Conservation (phyloP, 2,888 invertebrate genomes). For the Aporophyla lueneburgensis region DNA sequence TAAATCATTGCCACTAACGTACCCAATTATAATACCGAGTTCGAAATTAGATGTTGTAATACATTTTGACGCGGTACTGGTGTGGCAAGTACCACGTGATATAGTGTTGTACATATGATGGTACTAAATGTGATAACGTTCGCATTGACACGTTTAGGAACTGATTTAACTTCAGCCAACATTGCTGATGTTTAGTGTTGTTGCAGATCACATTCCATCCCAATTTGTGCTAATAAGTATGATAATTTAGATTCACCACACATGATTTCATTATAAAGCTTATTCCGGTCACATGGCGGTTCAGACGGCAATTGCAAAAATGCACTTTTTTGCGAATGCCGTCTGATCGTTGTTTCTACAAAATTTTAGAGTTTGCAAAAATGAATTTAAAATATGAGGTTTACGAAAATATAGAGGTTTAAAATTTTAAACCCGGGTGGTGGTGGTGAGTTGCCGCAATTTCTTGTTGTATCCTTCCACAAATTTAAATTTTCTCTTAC, state of each 20-base stretch:
- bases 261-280: background rate
- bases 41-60: background rate
- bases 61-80: background rate
- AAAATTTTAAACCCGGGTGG: background rate
- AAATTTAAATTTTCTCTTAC: constrained; percentile 14
- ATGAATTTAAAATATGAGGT: constrained; percentile 2
- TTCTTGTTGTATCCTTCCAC: background rate
- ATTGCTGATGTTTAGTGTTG: background rate
- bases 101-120: background rate
- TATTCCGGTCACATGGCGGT: background rate
- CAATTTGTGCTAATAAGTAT: background rate
- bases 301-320: background rate
- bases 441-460: background rate
- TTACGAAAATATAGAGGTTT: background rate
- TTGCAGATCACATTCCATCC: background rate
- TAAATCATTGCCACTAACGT: no score
- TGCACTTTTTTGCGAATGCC: no score
- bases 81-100: no score
- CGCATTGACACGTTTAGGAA: background rate
- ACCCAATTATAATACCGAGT: no score
- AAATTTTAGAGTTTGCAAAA: background rate
- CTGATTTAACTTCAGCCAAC: background rate
- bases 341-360: background rate
- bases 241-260: background rate
- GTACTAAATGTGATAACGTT: background rate